A percentile compares a stretch with the other conserved stretches of the same genome.
phyloP scores from a whole-genome alignment of 2,888 invertebrate species.

The Scaptomyza caliginosa region DNA sequence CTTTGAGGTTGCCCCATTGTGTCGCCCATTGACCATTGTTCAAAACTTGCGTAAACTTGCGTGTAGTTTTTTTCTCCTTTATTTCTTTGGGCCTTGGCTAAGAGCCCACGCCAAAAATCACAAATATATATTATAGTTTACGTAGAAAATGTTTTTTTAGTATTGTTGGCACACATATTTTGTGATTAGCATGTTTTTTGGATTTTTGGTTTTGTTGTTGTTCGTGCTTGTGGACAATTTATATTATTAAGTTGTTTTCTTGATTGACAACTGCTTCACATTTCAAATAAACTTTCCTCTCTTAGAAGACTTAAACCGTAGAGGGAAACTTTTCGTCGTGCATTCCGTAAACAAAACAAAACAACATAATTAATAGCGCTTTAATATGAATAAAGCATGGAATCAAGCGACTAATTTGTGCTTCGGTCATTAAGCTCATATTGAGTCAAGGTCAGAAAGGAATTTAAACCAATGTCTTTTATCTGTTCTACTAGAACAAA shows the following conservation, averaged over 20 bases:
- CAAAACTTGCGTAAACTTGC: conserved; percentile 70
- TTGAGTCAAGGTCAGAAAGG: conserved; percentile 5
- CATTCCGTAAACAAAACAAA: neutral
- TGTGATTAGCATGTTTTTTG: conserved; percentile 59
- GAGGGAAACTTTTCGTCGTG: conserved; percentile 1
- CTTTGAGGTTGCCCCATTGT: conserved; percentile 33
- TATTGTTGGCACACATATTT: conserved; percentile 19
- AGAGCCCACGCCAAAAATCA: conserved; percentile 8
- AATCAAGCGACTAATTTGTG: conserved; percentile 2
- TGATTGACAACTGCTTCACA: conserved; percentile 21
- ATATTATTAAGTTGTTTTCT: neutral
- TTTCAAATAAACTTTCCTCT: too few species aligned
- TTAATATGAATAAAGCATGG: conserved; percentile 10
- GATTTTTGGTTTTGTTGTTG: neutral
- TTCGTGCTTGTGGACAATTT: conserved; percentile 51
- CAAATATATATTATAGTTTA: conserved; percentile 24
- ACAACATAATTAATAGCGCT: neutral
- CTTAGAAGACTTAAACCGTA: too few species aligned
- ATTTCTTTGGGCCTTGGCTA: conserved; percentile 18
- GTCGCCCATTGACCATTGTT: conserved; percentile 35
- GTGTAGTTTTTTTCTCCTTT: too few species aligned
- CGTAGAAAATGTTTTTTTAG: neutral
- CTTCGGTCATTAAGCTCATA: neutral
- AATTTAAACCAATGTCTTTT: neutral
- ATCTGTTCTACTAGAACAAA: neutral